These are phyloP conservation scores for Anastatus disparis DNA, from an alignment of 1,140 invertebrate genomes.

Conservation along the genomic window DNA sequence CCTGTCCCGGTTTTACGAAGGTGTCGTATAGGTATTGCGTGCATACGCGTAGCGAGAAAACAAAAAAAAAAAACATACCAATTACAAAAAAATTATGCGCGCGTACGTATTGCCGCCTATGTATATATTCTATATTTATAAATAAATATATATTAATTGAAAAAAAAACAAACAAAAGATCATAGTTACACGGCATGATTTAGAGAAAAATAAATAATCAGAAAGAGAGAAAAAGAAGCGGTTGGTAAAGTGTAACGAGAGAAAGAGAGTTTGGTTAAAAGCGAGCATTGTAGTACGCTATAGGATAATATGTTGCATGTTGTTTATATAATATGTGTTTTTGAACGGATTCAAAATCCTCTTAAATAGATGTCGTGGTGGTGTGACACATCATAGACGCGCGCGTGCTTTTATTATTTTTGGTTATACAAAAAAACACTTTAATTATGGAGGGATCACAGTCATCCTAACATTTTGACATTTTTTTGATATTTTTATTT, in stretches of 20 bases:
- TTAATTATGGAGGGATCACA: too few species aligned
- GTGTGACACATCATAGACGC: slow-evolving; percentile 51
- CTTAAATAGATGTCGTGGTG: slow-evolving; percentile 58
- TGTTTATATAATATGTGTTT: slow-evolving; percentile 67
- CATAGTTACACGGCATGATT: neutral
- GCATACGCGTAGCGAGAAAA: slow-evolving; percentile 33
- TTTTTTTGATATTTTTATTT: too few species aligned
- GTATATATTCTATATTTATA: slow-evolving; percentile 38
- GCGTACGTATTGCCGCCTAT: slow-evolving; percentile 32
- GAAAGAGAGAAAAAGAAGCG: neutral
- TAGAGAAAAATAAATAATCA: neutral
- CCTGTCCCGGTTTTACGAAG: slow-evolving; percentile 36
- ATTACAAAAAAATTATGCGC: too few species aligned
- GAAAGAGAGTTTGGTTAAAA: slow-evolving; percentile 38
- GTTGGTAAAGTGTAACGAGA: neutral
- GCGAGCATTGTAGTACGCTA: slow-evolving; percentile 57
- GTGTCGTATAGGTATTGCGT: slow-evolving; percentile 33
- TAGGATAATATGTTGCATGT: slow-evolving; percentile 67
- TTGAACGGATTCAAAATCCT: slow-evolving; percentile 60
- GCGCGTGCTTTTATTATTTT: too few species aligned
- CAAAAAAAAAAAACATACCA: too few species aligned
- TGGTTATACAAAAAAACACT: too few species aligned
- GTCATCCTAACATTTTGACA: too few species aligned
- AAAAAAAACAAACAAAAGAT: slow-evolving; percentile 9
- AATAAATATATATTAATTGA: slow-evolving; percentile 28